Percentiles rank a stretch among this genome's conserved stretches.
Evolutionary conservation across 2,888 invertebrate species (phyloP).

Genomic region (Cosmorhoe ocellata): DNA sequence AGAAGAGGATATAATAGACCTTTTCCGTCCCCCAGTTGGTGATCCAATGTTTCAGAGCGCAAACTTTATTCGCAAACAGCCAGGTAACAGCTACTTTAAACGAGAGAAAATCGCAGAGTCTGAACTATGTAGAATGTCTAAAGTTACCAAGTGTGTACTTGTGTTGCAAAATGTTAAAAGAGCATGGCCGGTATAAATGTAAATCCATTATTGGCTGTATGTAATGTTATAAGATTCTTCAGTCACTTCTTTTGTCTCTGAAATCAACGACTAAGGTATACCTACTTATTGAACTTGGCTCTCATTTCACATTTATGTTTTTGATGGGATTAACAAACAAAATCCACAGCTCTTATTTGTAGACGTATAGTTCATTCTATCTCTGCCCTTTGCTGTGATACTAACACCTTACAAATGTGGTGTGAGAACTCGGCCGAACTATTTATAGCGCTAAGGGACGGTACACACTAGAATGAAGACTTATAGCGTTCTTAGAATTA

Average conservation of each 20-base stretch:
- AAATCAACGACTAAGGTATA: too few relatives aligned
- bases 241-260: too few relatives aligned
- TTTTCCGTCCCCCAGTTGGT: neutral
- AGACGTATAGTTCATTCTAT: conserved; percentile 1
- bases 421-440: conserved; percentile 3
- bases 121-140: neutral
- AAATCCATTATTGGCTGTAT: too few relatives aligned
- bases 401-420: conserved; percentile 7
- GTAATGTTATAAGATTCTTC: too few relatives aligned
- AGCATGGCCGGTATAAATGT: too few relatives aligned
- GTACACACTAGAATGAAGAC: conserved; percentile 11
- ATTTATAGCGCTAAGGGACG: conserved; percentile 1
- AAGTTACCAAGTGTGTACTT: neutral
- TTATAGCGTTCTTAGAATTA: neutral
- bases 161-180: too few relatives aligned
- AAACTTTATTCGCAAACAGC: conserved; percentile 16
- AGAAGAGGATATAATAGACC: conserved; percentile 12
- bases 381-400: neutral
- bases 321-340: too few relatives aligned
- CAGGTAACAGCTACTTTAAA: conserved; percentile 23
- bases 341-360: too few relatives aligned
- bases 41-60: conserved; percentile 7
- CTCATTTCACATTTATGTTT: too few relatives aligned
- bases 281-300: too few relatives aligned
- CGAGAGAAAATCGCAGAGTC: conserved; percentile 10